Base-by-base conservation (phyloP, 2,888 invertebrate species). In the Abscondita cerata region DNA sequence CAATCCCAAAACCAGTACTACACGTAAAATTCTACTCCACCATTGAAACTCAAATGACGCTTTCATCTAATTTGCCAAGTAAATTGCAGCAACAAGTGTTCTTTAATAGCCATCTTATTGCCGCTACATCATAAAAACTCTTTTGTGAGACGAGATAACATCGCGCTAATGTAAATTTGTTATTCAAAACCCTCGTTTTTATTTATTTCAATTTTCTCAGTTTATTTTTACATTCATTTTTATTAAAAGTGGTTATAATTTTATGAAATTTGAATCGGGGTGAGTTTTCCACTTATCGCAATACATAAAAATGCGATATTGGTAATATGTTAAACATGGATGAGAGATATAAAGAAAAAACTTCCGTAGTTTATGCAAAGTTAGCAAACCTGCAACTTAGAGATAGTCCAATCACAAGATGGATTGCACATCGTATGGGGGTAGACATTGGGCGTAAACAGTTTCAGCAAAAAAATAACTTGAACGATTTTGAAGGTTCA, bases 401-500 rank as follows among this genome's bases (percentile, higher is more conserved):
- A 72, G 72, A 72, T 72, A 72, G 72, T 70, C 72, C 72, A 72
- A 73, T 73, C 72, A 68, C 52, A 74, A 74, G 74, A 75, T 75
- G 72, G 72, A 75, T 75, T 73, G 73, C 72, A 66, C 60, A 57
- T 65, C 60, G 67, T 66, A 68, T 68, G 68, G 50, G 68, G 67
- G 63, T 59, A 66, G 69, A 66, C 65, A 64, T 67, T 65, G 68
- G 71, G 70, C 73, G 73, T 71, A 73, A 71, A 72, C 70, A 73
- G 59, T 63, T 62, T 65, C 57, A 36, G 65, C 67, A 72, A 73
- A 72, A 25, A 72, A 70, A 71, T 70, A 66, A 69, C 69, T 69
- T 70, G 73, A 73, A 71, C 72, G 71, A 74, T 73, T 78, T 76
- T 75, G 76, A 79, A 78, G 77, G 77, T 79, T 80, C 79, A 80